phyloP scores from a whole-genome alignment of 64 coral and sea anemone species.

The Pocillopora damicornis region DNA sequence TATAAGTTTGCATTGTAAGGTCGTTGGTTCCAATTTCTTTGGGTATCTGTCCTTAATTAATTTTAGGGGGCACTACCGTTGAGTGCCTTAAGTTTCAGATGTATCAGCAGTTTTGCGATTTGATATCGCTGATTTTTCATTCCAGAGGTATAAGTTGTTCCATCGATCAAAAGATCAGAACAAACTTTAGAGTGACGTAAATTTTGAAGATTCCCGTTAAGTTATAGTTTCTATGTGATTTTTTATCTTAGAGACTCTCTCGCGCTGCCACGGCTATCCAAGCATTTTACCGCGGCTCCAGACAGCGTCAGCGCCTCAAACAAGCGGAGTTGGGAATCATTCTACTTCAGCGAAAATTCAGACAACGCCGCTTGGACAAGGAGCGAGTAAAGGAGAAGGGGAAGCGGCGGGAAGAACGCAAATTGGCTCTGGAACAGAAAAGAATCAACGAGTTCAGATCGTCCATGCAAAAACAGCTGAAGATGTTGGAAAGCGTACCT shows the following conservation, averaged over 20 bases:
- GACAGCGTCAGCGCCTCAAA: conserved; percentile 38
- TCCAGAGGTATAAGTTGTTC: no score
- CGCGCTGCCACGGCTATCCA: conserved; percentile 78
- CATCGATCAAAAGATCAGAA: no score
- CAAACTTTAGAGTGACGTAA: no score
- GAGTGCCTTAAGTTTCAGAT: no score
- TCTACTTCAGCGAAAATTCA: conserved; percentile 67
- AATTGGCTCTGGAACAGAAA: conserved; percentile 56
- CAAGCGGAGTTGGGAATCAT: conserved; percentile 62
- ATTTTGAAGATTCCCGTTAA: no score
- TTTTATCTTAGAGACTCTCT: conserved; percentile 48
- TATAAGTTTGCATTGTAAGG: no score
- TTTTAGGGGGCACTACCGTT: no score
- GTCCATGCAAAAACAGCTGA: conserved; percentile 78
- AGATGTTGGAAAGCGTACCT: conserved; percentile 78
- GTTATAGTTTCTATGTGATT: background rate
- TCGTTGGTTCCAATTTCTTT: no score
- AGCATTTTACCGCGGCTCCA: conserved; percentile 67
- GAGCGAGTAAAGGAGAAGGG: conserved; percentile 38
- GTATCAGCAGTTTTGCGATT: no score
- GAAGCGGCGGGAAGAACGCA: conserved; percentile 21
- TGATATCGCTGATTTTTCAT: no score
- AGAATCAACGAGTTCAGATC: conserved; percentile 71
- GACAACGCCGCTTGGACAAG: conserved; percentile 57
- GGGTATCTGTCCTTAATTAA: no score